A percentile compares a stretch with the other conserved stretches of the same genome.
phyloP scores from a whole-genome alignment of 2,113 vertebrate species.

The Trematocara nigrifrons region DNA sequence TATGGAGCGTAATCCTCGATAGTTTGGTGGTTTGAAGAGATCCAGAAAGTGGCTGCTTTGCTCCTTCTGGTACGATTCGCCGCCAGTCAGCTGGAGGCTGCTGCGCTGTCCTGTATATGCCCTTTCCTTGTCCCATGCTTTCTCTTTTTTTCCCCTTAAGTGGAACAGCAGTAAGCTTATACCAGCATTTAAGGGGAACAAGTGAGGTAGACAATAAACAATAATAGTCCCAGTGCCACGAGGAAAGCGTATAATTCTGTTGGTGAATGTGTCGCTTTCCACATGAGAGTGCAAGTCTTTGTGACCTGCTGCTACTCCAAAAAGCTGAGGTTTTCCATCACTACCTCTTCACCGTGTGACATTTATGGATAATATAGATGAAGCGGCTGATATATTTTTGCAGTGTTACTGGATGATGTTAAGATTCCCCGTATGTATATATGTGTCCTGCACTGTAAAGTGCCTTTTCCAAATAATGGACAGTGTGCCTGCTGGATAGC shows the following conservation, averaged over 20 bases:
- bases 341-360: constrained; percentile 8
- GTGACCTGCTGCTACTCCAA: constrained; percentile 51
- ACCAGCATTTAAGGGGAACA: constrained; percentile 44
- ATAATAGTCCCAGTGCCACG: constrained; percentile 54
- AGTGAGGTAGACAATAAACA: constrained; percentile 58
- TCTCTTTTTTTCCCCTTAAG: constrained; percentile 23
- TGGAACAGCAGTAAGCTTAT: constrained; percentile 40
- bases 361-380: constrained; percentile 4
- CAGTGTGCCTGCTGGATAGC: constrained; percentile 23
- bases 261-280: constrained; percentile 61
- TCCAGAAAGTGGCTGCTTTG: constrained; percentile 13
- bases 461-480: constrained; percentile 31
- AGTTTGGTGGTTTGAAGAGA: constrained; percentile 34
- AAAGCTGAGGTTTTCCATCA: constrained; percentile 48
- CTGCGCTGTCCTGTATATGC: constrained; percentile 24
- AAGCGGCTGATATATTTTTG: neutral
- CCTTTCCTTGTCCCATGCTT: constrained; percentile 6
- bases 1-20: neutral
- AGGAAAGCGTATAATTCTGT: constrained; percentile 55
- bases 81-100: constrained; percentile 1
- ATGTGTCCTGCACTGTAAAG: constrained; percentile 29
- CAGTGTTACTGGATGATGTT: neutral
- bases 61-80: neutral
- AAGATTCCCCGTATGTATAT: neutral
- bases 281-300: constrained; percentile 57